phyloP scores from a whole-genome alignment of 2,888 invertebrate species.

The Zygaena filipendulae region DNA sequence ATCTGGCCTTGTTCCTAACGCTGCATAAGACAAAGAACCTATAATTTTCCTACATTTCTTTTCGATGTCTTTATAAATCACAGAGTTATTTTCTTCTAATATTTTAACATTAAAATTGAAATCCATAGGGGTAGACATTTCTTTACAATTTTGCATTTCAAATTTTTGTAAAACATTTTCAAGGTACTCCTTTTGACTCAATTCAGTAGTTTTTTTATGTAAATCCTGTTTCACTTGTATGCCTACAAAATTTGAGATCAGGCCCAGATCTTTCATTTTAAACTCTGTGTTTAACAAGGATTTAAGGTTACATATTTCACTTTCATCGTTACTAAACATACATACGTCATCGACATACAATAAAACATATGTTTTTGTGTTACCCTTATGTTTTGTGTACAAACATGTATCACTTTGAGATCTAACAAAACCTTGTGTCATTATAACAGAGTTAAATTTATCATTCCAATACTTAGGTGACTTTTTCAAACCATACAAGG shows the following conservation, averaged over 20 bases:
- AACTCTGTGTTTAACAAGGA: conserved; percentile 11
- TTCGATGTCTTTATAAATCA: neutral
- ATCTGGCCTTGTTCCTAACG: conserved; percentile 1
- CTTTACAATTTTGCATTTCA: conserved; percentile 14
- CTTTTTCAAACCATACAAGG: conserved; percentile 13
- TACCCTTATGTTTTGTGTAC: conserved; percentile 8
- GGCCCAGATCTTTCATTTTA: conserved; percentile 17
- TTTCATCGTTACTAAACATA: neutral
- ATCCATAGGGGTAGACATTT: conserved; percentile 11
- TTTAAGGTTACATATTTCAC: neutral
- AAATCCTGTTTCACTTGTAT: conserved; percentile 15
- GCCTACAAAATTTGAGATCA: conserved; percentile 13
- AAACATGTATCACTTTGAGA: conserved; percentile 16
- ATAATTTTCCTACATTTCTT: neutral
- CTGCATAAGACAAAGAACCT: neutral
- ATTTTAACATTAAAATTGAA: conserved; percentile 8
- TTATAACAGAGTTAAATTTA: conserved; percentile 17
- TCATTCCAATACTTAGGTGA: conserved; percentile 18
- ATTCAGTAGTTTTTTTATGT: conserved; percentile 8
- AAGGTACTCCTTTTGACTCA: conserved; percentile 12
- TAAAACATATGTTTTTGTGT: neutral
- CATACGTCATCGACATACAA: neutral
- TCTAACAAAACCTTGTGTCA: conserved; percentile 14
- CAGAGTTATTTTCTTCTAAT: conserved; percentile 1
- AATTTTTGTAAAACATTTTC: conserved; percentile 14